phyloP scores from a whole-genome alignment of 2,113 vertebrate species.

The Amphilophus citrinellus region DNA sequence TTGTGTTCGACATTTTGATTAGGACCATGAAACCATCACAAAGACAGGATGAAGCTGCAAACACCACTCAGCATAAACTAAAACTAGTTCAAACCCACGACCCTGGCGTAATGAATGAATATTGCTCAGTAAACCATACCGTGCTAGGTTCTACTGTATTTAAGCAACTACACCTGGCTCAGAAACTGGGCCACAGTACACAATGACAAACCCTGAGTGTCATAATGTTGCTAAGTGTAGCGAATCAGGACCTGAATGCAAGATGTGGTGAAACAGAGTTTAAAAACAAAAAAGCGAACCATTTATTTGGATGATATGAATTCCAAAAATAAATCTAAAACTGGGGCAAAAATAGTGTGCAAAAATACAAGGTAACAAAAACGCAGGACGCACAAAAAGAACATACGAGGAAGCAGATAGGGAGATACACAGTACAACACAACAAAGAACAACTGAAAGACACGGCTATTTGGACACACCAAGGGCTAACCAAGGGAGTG shows the following conservation, averaged over 20 bases:
- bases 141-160: background rate
- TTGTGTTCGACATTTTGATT: background rate
- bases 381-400: rapidly evolving
- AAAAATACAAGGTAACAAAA: too few species aligned
- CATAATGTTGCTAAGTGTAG: background rate
- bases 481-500: too few species aligned
- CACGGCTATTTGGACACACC: too few species aligned
- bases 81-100: background rate
- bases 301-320: background rate
- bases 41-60: background rate
- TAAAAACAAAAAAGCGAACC: background rate
- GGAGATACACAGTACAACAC: too few species aligned
- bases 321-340: too few species aligned
- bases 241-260: background rate
- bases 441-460: too few species aligned
- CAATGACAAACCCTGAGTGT: background rate
- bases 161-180: background rate
- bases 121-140: background rate
- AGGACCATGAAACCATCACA: background rate
- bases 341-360: too few species aligned
- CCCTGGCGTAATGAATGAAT: background rate
- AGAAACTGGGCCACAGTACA: background rate
- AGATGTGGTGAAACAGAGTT: rapidly evolving
- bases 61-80: background rate
- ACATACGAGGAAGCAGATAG: background rate